Conservation (phyloP, 2,797 vertebrate species). For the Spea hammondii region DNA sequence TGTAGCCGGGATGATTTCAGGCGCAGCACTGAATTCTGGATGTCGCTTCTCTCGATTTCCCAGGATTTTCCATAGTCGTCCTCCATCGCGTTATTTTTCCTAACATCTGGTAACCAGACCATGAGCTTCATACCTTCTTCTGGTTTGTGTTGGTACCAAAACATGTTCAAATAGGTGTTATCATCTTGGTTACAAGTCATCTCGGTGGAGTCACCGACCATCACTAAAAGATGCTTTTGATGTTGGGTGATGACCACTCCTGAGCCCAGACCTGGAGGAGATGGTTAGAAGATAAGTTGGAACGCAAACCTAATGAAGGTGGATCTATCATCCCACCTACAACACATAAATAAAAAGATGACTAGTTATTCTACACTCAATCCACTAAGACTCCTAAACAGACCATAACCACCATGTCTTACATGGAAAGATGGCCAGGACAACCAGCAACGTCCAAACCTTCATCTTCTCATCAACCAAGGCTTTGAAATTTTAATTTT, state of each 20-base stretch:
- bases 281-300: not conserved
- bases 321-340: not conserved
- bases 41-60: not conserved
- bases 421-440: too few species aligned
- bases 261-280: not conserved
- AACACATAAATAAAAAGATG: not conserved
- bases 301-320: not conserved
- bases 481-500: too few species aligned
- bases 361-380: too few species aligned
- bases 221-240: not conserved
- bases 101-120: not conserved
- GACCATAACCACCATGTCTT: too few species aligned
- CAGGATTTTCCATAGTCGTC: not conserved
- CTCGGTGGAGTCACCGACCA: not conserved
- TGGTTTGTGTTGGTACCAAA: conserved; percentile 44
- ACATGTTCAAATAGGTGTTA: not conserved
- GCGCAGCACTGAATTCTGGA: not conserved
- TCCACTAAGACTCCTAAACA: too few species aligned
- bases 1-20: not conserved
- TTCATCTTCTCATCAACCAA: too few species aligned
- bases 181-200: conserved; percentile 4
- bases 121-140: conserved; percentile 30
- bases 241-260: conserved; percentile 21
- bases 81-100: not conserved
- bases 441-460: too few species aligned